Percentiles rank a stretch among this genome's conserved stretches.
Conservation (phyloP, 2,113 vertebrate genomes). For the Eulacestoma nigropectus region DNA sequence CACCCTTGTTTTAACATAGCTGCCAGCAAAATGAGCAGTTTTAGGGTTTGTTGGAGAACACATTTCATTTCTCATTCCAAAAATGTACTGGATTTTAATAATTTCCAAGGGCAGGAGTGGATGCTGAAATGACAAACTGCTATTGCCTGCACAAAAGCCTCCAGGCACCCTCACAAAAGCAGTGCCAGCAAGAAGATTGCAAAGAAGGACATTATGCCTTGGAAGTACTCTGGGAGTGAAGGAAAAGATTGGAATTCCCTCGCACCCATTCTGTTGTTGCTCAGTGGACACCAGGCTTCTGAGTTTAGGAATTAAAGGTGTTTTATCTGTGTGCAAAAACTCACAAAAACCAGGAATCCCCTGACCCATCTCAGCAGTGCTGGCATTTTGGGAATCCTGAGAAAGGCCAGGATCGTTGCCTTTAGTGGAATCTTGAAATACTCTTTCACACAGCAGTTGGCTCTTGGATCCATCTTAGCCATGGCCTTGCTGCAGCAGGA, state of each 20-base stretch:
- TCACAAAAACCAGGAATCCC: neutral
- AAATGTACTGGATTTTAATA: constrained; percentile 25
- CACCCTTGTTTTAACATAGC: neutral
- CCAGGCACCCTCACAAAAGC: neutral
- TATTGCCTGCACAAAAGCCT: neutral
- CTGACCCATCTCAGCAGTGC: neutral
- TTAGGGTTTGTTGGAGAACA: neutral
- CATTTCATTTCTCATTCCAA: constrained; percentile 21
- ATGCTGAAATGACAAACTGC: neutral
- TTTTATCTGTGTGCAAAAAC: neutral
- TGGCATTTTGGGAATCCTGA: neutral
- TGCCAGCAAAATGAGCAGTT: neutral
- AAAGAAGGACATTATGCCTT: neutral
- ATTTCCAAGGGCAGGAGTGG: constrained; percentile 28
- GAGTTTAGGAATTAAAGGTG: neutral
- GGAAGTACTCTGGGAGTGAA: neutral
- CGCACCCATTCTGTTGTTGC: neutral
- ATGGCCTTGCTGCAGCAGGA: neutral
- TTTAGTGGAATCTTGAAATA: neutral
- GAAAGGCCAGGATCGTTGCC: neutral
- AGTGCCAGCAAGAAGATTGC: neutral
- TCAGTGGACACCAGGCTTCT: neutral
- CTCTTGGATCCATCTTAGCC: neutral
- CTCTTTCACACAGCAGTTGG: neutral
- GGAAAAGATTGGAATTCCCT: neutral